Evolutionary conservation across 2,797 vertebrate genomes (phyloP), one percentile per base, ranked within the genome.

Genomic region (Alfaro cultratus): DNA sequence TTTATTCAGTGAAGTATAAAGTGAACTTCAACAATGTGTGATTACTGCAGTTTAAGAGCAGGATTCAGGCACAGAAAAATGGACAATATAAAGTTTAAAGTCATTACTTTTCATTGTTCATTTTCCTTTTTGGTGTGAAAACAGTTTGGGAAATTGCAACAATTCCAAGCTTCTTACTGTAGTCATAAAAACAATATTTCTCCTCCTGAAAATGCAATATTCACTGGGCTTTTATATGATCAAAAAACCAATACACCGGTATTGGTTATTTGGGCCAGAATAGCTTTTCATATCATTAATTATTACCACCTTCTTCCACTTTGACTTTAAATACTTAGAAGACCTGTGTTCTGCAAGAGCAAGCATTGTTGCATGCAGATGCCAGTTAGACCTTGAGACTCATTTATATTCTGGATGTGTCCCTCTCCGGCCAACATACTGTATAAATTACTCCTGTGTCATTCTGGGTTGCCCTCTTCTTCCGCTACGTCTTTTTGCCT

Each of bases 381-480:
- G 62, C 87, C 49, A 73, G 79, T 70, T 73, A 84, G 79, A 80
- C 85, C 77, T 82, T 83, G 80, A 71, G 78, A 60, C 85, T 85
- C 18, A 81, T 93, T 91, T 82, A 81, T 89, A 92, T 93, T 92
- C 92, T 39, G 68, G 16, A 78, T 77, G 67, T 80, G 79, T 87
- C 77, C 77, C 83, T 87, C 83, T 88, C 75, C 83, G 87, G 86
- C 77, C 77, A 80, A 74, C 29, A 29, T 80, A 57, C 70, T 77
- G 39, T 90, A 89, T 91, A 80, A 94, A 93, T 92, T 87, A 84
- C 88, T 85, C 82, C 77, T 85, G 76, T 90, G 80, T 91, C 76
- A 51, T 86, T 86, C 82, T 74, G 53, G 13, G 74, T 80, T 81
- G 78, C 76, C 53, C 36, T 91, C 95, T 91, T 71, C 68, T 39